Evolutionary conservation across 2,888 invertebrate species (phyloP).

Genomic region (Spodoptera picta): DNA sequence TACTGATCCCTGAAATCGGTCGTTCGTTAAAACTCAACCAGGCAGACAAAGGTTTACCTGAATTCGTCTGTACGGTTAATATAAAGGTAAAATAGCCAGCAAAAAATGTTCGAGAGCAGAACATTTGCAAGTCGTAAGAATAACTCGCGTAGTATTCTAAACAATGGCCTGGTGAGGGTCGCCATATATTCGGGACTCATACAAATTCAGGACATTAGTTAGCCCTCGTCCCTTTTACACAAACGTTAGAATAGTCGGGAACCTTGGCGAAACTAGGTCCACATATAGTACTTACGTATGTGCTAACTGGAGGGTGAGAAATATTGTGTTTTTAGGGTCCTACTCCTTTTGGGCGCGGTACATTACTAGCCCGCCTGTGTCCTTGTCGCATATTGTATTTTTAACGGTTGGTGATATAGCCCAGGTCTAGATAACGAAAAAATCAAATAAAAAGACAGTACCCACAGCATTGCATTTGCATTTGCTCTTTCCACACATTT

Average conservation of each 20-base stretch:
- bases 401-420: no score
- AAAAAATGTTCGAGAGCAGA: slow-evolving; percentile 29
- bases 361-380: no score
- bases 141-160: slow-evolving; percentile 43
- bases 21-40: not conserved
- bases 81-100: slow-evolving; percentile 22
- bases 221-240: slow-evolving; percentile 38
- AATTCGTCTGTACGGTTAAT: not conserved
- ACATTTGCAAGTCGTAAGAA: slow-evolving; percentile 39
- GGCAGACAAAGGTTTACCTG: slow-evolving; percentile 15
- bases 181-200: slow-evolving; percentile 47
- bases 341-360: not conserved
- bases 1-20: not conserved
- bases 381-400: no score
- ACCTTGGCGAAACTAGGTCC: slow-evolving; percentile 31
- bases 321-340: slow-evolving; percentile 20
- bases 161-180: slow-evolving; percentile 41
- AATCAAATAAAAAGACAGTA: no score
- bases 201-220: slow-evolving; percentile 53
- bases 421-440: no score
- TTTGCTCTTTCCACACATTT: no score
- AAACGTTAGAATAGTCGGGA: slow-evolving; percentile 10
- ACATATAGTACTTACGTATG: slow-evolving; percentile 6
- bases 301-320: slow-evolving; percentile 1
- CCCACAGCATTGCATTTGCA: no score